A percentile compares a stretch with the other conserved stretches of the same genome.
Evolutionary conservation across 2,113 vertebrate species (phyloP).

Genomic region (Morone saxatilis): DNA sequence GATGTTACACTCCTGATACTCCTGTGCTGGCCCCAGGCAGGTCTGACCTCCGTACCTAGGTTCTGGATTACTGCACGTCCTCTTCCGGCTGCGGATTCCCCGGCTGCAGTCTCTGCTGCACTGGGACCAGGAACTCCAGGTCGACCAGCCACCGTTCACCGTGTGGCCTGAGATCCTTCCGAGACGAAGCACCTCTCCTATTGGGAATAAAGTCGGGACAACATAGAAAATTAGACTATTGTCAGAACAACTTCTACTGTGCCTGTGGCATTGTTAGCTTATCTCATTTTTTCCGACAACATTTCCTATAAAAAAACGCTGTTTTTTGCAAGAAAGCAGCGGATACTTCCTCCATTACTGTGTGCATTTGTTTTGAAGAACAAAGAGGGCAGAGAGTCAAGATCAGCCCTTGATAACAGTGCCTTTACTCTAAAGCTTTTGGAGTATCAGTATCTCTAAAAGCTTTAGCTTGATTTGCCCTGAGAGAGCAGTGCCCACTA

Average conservation of each 20-base stretch:
- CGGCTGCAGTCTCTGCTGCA: slow-evolving; percentile 96
- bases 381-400: slow-evolving; percentile 42
- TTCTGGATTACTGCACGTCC: slow-evolving; percentile 94
- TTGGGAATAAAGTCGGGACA: slow-evolving; percentile 32
- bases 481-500: slow-evolving; percentile 17
- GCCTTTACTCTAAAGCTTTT: slow-evolving; percentile 25
- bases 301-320: slow-evolving; percentile 5
- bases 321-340: slow-evolving; percentile 7
- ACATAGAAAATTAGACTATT: not conserved
- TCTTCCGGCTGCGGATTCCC: slow-evolving; percentile 93
- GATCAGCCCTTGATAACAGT: slow-evolving; percentile 42
- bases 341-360: slow-evolving; percentile 15
- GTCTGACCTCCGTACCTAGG: slow-evolving; percentile 92
- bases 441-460: not conserved
- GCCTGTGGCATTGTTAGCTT: not conserved
- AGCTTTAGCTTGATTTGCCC: slow-evolving; percentile 41
- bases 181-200: slow-evolving; percentile 91
- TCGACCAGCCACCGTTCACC: slow-evolving; percentile 93
- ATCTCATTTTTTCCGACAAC: not conserved
- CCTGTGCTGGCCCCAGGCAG: slow-evolving; percentile 90
- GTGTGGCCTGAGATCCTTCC: slow-evolving; percentile 90
- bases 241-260: not conserved
- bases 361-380: slow-evolving; percentile 49
- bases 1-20: slow-evolving; percentile 97
- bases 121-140: slow-evolving; percentile 95